Evolutionary conservation across 2,888 invertebrate genomes (phyloP), one percentile per base, ranked within the genome.

Genomic region (Cancer borealis): DNA sequence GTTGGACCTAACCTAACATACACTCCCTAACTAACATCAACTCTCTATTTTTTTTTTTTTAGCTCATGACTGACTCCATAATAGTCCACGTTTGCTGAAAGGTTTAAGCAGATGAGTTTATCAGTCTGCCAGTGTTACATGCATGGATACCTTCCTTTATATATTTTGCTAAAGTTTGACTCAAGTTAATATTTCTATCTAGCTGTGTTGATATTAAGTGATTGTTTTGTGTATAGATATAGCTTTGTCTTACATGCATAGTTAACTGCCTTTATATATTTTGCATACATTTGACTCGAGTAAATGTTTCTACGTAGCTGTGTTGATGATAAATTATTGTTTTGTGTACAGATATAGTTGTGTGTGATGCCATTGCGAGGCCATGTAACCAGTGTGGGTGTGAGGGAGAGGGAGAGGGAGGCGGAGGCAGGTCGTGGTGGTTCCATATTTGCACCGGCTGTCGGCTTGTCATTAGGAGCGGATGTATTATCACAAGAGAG

Each of bases 331-430:
- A 21, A 26, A 26, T n/a, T 73, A n/a, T 73, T 73, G 8, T 73
- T 21, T 26, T 21, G 4, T 10, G 6, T 73, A 6, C 26, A 73
- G 73, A n/a, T 26, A 73, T 4, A 73, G 73, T 8, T 73, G n/a
- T 26, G 14, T 39, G 39, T 10, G 39, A 84, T 84, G 84, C 30
- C 39, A 30, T 39, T 12, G 39, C 1, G 84, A 30, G 39, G 84
- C 14, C 84, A n/a, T 10, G 30, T 21, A 3, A 21, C 1, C 66
- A 14, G 21, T 14, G 66, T 21, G n/a, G 66, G 66, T 66, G n/a
- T 54, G 66, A 66, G 84, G 2, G 84, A 8, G 14, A 84, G 84
- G 84, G 84, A 84, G 84, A 30, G 84, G 84, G 84, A 84, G 30
- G 14, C 17, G 30, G 39, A 30, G 39, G 0, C 3, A 14, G 84